phyloP scores from a whole-genome alignment of 1,140 invertebrate species.

The Latrodectus geometricus region DNA sequence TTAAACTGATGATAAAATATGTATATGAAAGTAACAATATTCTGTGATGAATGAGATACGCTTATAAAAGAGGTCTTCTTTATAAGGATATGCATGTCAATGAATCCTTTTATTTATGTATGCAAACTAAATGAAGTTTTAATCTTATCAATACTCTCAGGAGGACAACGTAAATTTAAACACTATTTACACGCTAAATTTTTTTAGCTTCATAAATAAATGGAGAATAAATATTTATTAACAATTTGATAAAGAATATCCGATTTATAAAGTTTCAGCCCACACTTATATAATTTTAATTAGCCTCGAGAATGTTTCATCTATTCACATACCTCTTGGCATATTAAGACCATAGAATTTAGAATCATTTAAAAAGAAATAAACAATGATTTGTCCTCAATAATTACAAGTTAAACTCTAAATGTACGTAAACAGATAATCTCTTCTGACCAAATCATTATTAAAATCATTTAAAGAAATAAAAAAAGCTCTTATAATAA shows the following conservation, averaged over 20 bases:
- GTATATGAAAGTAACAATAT: neutral
- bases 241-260: too few relatives aligned
- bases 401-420: too few relatives aligned
- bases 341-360: neutral
- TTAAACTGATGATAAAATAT: too few relatives aligned
- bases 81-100: neutral
- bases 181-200: slow-evolving; percentile 4
- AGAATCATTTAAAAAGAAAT: too few relatives aligned
- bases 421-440: too few relatives aligned
- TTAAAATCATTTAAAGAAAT: too few relatives aligned
- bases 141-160: neutral
- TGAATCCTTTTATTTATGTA: neutral
- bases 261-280: too few relatives aligned
- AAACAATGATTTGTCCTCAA: too few relatives aligned
- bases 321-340: neutral
- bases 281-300: too few relatives aligned
- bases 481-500: neutral
- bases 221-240: neutral
- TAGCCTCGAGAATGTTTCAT: too few relatives aligned
- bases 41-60: neutral
- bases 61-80: neutral
- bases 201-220: slow-evolving; percentile 7
- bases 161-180: slow-evolving; percentile 8
- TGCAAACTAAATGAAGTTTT: neutral
- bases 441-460: too few relatives aligned